Evolutionary conservation across 2,113 vertebrate species (phyloP), one percentile per base, ranked within the genome.

Genomic region (Tenrec ecaudatus): DNA sequence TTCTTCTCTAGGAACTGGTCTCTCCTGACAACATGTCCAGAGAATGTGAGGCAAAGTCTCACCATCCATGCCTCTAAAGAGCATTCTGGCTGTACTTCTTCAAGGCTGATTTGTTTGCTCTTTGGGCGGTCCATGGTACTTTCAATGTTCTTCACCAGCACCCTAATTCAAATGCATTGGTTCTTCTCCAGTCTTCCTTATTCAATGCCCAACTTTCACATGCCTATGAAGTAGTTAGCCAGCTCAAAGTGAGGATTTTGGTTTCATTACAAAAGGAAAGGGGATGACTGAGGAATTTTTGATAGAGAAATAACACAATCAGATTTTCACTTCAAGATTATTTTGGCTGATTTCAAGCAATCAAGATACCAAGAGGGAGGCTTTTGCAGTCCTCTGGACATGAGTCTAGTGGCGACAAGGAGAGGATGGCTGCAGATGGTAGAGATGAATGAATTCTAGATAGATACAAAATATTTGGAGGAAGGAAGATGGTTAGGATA

Each of bases 311-410:
- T 40, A 29, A 64, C 6, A 64, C 3, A 23, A 64, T 33, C 6
- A 92, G 16, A 83, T 77, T 84, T 77, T 15, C 25, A n/a, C 60
- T 58, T 94, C 60, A 76, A 89, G n/a, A 29, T 73, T 40, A 36
- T 80, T 86, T 79, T 86, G 73, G 27, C 31, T 84, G 58, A 82
- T 62, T 38, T 7, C 36, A 79, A 88, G 33, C 0, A 0, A 90
- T 16, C 47, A 60, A 47, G 25, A 64, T 0, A 36, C 36, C 27
- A 75, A 10, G 16, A 62, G 75, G 27, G 6, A 85, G 71, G 7
- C n/a, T 82, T 79, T 85, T 71, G 78, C n/a, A n/a, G 80, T 36
- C 33, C 64, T 27, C 22, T 8, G 7, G 31, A n/a, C 40, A 23
- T 75, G 38, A 93, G 57, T 25, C 38, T 90, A 12, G 64, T n/a